These are phyloP conservation scores for Listrodromus nycthemerus DNA, from an alignment of 2,888 invertebrate genomes.

Conservation along the genomic window DNA sequence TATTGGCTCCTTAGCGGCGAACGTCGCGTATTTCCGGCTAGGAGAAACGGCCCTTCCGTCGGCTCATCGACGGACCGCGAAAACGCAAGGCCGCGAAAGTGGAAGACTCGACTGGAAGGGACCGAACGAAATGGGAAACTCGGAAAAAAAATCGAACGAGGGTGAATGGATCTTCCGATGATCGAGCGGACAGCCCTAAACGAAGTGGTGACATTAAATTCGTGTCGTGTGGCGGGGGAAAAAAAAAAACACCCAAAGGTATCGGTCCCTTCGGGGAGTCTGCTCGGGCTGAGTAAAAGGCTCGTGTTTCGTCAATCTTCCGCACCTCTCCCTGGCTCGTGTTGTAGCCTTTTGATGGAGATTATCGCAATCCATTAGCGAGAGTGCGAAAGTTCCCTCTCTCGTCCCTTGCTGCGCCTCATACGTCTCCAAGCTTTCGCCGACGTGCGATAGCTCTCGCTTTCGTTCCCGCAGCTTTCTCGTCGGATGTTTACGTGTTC, in stretches of 20 bases:
- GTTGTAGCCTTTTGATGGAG: constrained; percentile 7
- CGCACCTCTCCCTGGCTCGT: background rate
- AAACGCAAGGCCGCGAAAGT: background rate
- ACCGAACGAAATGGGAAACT: background rate
- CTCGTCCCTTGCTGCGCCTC: background rate
- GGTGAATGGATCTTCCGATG: background rate
- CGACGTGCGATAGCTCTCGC: background rate
- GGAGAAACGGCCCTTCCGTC: background rate
- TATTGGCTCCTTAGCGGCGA: background rate
- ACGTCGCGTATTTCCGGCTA: background rate
- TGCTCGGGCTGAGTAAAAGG: background rate
- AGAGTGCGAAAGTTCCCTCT: constrained; percentile 32
- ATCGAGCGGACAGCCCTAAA: background rate
- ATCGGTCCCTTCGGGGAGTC: background rate
- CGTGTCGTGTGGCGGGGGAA: background rate
- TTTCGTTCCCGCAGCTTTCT: constrained; percentile 17
- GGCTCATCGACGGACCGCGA: background rate
- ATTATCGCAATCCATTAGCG: constrained; percentile 42
- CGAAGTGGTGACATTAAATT: background rate
- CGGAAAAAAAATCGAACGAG: constrained; percentile 5
- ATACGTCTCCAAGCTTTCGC: background rate
- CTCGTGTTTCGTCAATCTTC: constrained; percentile 6
- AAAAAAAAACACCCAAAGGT: background rate
- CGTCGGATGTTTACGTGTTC: background rate
- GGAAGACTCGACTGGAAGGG: background rate